Conservation (phyloP, 2,797 vertebrate genomes). For the Neomorphus geoffroyi region DNA sequence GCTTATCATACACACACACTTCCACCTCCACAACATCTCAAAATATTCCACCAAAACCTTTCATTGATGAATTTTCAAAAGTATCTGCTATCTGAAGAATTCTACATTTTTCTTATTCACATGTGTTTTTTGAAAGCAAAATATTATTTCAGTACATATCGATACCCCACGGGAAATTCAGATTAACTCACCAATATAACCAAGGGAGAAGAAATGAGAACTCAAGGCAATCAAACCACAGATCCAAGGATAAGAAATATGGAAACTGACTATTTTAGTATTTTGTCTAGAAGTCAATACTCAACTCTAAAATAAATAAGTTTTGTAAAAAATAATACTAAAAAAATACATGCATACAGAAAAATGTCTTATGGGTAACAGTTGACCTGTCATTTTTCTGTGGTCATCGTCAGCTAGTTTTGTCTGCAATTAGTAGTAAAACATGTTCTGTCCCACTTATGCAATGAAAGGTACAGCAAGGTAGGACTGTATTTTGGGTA, state of each 20-base stretch:
- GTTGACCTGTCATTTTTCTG: neutral
- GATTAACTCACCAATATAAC: neutral
- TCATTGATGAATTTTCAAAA: neutral
- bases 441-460: neutral
- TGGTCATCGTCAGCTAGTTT: neutral
- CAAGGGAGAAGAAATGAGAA: neutral
- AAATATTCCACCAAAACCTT: neutral
- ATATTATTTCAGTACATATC: neutral
- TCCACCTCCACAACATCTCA: neutral
- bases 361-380: neutral
- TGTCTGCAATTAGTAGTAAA: neutral
- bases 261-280: neutral
- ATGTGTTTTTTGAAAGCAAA: neutral
- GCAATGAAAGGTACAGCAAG: neutral
- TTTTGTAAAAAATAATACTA: neutral
- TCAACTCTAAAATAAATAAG: neutral
- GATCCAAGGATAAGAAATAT: neutral
- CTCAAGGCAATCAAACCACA: neutral
- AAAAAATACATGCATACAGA: neutral
- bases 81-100: neutral
- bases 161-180: rapidly evolving
- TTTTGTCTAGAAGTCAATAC: neutral
- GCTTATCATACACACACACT: neutral
- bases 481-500: neutral
- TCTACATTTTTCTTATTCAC: neutral